Percentiles rank a stretch among this genome's conserved stretches.
Conservation (phyloP, 2,888 invertebrate species). For the Nasonovia ribisnigri region DNA sequence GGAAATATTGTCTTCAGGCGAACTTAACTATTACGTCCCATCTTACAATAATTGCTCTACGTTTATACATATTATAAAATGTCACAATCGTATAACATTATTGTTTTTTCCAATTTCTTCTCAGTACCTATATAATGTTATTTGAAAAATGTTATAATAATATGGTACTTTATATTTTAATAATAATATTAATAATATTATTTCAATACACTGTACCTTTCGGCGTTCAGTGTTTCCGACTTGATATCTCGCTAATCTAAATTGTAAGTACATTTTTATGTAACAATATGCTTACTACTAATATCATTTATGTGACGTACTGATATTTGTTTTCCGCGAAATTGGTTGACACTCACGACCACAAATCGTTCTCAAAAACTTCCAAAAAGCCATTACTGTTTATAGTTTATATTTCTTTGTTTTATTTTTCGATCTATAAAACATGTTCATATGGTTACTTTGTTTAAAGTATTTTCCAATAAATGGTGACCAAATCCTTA, state of each 20-base stretch:
- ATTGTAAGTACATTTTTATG: background rate
- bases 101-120: background rate
- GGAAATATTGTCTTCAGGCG: slow-evolving; percentile 1
- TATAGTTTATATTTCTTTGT: background rate
- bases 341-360: background rate
- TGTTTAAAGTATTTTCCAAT: background rate
- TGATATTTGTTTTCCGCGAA: background rate
- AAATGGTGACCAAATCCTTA: background rate
- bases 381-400: background rate
- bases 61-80: background rate
- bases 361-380: background rate
- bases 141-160: background rate
- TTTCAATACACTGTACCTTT: background rate
- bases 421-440: background rate
- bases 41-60: background rate
- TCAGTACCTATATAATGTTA: background rate
- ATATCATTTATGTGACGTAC: background rate
- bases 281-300: background rate
- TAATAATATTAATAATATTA: background rate
- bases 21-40: background rate
- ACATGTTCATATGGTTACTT: background rate
- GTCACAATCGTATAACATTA: background rate
- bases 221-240: background rate
- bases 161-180: background rate
- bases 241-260: background rate